Evolutionary conservation across 2,888 invertebrate genomes (phyloP), one percentile per base, ranked within the genome.

Genomic region (Alsophila aescularia): DNA sequence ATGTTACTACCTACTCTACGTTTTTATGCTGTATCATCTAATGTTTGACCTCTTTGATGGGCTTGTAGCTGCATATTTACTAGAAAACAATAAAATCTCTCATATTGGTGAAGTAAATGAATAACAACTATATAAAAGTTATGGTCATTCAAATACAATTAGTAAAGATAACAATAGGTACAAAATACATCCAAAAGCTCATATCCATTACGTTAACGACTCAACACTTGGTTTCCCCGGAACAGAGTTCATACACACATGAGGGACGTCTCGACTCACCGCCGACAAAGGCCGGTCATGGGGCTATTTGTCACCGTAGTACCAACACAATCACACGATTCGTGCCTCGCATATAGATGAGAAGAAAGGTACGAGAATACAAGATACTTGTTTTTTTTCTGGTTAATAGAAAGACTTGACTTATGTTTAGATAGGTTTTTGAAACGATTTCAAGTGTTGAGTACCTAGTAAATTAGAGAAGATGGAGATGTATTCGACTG

Each of bases 251-350:
- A 62, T 62, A 66, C 64, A 62, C 62, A 70, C 71, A 81, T 79
- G 81, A 80, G 74, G 73, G 75, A 77, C 78, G 72, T 72, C 77
- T 79, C 77, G 74, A 73, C 75, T 73, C 68, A 56, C 65, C 63
- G 72, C 83, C 85, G 84, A 86, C 87, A 87, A 87, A 85, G 83
- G 73, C 66, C 52, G 65, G 67, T 63, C 78, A 81, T 73, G 75
- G 70, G 69, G 74, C 81, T 79, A 85, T 87, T 85, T 83, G 83
- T 85, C 84, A 83, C n/a, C n/a, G 77, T 74, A 75, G 68, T 64
- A 69, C 70, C 72, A 67, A 75, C 70, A 76, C 77, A 77, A 77
- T 77, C 77, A 70, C 67, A 66, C 64, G 65, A 62, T 47, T 41
- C 35, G 68, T 70, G 73, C 67, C 73, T 61, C 58, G 83, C 77